These are phyloP conservation scores for Peromyscus melanophrys DNA, from an alignment of 2,797 vertebrate species.

Conservation along the genomic window DNA sequence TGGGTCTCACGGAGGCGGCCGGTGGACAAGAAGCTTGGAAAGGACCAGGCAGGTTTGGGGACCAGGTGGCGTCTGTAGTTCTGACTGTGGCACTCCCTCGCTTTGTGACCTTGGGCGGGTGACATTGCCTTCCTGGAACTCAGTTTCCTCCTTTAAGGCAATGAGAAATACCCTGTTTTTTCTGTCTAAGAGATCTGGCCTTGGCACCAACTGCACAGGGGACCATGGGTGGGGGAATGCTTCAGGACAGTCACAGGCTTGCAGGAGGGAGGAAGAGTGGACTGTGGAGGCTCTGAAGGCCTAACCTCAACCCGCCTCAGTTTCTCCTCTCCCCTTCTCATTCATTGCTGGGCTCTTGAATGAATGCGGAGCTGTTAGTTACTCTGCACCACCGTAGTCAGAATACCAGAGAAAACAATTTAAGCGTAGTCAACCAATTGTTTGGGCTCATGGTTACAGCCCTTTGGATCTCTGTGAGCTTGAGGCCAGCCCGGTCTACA, in stretches of 20 bases:
- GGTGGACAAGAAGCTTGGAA: neutral
- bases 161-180: neutral
- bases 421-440: neutral
- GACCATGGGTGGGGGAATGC: accelerated
- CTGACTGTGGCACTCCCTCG: neutral
- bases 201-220: neutral
- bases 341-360: neutral
- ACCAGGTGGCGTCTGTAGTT: neutral
- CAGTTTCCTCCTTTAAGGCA: neutral
- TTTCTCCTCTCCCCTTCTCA: neutral
- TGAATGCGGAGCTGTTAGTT: neutral
- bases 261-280: neutral
- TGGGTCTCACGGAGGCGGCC: neutral
- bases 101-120: neutral
- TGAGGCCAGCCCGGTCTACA: neutral
- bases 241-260: neutral
- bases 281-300: neutral
- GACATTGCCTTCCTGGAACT: neutral
- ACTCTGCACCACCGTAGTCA: neutral
- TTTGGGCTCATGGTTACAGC: neutral
- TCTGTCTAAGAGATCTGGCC: neutral
- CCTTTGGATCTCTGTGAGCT: neutral
- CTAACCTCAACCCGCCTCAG: neutral
- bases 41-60: neutral
- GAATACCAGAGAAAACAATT: neutral